Conservation (phyloP, 2,797 vertebrate species). For the Cuniculus paca region DNA sequence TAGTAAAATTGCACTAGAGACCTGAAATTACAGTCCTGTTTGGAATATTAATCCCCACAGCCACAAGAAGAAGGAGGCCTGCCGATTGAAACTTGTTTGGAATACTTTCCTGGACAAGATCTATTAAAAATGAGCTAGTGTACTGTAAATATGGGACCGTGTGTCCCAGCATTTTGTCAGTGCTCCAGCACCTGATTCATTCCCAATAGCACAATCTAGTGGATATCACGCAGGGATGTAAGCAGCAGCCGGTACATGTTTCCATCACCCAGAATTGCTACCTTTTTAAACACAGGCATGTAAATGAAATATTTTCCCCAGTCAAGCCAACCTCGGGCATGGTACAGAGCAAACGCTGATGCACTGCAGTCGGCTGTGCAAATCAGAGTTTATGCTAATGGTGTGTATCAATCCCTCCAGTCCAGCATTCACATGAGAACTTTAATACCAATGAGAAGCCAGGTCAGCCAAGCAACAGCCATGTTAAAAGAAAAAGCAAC, state of each 20-base stretch:
- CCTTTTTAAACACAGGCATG: conserved; percentile 79
- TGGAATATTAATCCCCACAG: conserved; percentile 66
- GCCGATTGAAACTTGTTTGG: conserved; percentile 58
- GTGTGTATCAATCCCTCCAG: neutral
- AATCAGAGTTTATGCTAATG: conserved; percentile 29
- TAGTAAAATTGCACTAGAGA: conserved; percentile 57
- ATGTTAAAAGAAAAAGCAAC: conserved; percentile 75
- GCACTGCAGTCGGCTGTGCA: neutral
- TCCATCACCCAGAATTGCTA: conserved; percentile 78
- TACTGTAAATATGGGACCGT: conserved; percentile 70
- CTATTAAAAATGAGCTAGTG: conserved; percentile 80
- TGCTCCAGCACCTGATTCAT: conserved; percentile 59
- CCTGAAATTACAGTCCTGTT: conserved; percentile 52
- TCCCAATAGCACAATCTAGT: conserved; percentile 72
- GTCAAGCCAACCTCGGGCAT: conserved; percentile 66
- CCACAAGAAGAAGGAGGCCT: conserved; percentile 2
- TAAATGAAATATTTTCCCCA: conserved; percentile 81
- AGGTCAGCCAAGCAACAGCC: neutral
- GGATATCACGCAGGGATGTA: conserved; percentile 74
- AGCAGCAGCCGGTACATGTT: conserved; percentile 13
- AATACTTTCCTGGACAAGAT: conserved; percentile 76
- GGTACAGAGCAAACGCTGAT: neutral
- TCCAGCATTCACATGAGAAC: neutral
- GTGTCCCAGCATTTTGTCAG: conserved; percentile 70
- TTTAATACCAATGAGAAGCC: conserved; percentile 60